Conservation (phyloP, 2,888 invertebrate genomes). For the Onchidella celtica region DNA sequence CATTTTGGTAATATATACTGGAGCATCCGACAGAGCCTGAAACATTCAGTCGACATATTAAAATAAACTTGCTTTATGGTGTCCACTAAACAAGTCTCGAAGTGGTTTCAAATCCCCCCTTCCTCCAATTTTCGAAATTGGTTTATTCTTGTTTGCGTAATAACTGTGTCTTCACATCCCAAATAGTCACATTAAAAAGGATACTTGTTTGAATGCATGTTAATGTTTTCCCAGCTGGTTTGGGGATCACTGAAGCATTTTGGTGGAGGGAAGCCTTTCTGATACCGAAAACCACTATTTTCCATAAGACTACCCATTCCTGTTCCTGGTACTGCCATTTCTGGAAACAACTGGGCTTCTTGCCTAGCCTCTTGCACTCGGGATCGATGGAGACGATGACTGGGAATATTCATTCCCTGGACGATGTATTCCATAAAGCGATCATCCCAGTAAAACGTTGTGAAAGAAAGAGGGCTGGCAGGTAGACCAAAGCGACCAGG, state of each 20-base stretch:
- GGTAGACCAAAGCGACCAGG: constrained; percentile 31
- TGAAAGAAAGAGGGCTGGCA: neutral
- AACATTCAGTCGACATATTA: too few relatives aligned
- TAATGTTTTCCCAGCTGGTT: neutral
- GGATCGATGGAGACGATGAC: neutral
- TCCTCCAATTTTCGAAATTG: too few relatives aligned
- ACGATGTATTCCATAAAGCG: neutral
- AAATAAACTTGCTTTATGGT: too few relatives aligned
- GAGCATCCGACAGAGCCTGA: too few relatives aligned
- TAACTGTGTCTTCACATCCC: too few relatives aligned
- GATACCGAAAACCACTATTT: constrained; percentile 31
- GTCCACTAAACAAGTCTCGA: too few relatives aligned
- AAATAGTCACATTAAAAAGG: too few relatives aligned
- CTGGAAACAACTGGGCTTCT: constrained; percentile 38
- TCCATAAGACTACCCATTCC: constrained; percentile 24
- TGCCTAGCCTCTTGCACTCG: neutral
- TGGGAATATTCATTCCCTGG: neutral
- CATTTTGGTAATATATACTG: too few relatives aligned
- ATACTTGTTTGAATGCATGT: constrained; percentile 10
- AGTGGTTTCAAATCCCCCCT: too few relatives aligned
- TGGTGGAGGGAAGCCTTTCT: constrained; percentile 1
- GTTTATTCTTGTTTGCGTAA: too few relatives aligned
- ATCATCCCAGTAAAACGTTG: constrained; percentile 42
- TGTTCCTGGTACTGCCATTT: constrained; percentile 43
- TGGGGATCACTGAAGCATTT: neutral